Percentiles rank a stretch among this genome's conserved stretches.
Evolutionary conservation across 1,140 invertebrate species (phyloP).

Genomic region (Mycetomoellerius zeteki): DNA sequence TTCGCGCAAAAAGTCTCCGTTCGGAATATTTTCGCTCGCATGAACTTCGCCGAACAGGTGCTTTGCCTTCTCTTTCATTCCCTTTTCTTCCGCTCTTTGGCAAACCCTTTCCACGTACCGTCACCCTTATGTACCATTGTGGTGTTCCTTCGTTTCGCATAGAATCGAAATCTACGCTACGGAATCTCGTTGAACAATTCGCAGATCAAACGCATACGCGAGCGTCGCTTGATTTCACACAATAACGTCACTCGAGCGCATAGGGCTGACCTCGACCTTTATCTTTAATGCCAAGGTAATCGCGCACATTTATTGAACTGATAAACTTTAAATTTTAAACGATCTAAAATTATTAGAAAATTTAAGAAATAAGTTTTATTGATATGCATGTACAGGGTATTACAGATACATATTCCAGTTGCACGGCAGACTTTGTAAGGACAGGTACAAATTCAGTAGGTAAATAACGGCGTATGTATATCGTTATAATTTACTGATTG

Average conservation of each 20-base stretch:
- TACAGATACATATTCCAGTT: not conserved
- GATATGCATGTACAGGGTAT: not conserved
- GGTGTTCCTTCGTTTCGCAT: constrained; percentile 37
- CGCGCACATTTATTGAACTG: not conserved
- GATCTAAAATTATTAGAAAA: too few species aligned
- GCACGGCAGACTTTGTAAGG: too few species aligned
- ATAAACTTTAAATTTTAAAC: not conserved
- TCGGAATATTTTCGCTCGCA: constrained; percentile 56
- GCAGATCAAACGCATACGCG: constrained; percentile 79
- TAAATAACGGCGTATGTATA: too few species aligned
- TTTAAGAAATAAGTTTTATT: not conserved
- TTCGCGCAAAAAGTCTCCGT: constrained; percentile 36
- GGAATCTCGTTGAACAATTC: constrained; percentile 75
- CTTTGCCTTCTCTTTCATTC: constrained; percentile 29
- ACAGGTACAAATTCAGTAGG: too few species aligned
- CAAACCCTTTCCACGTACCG: constrained; percentile 37
- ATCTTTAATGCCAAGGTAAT: constrained; percentile 33
- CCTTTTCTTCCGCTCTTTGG: not conserved
- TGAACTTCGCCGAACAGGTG: constrained; percentile 30
- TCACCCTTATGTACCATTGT: constrained; percentile 19
- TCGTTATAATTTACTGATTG: too few species aligned
- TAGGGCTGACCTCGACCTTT: constrained; percentile 23
- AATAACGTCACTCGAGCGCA: constrained; percentile 54
- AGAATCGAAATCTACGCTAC: constrained; percentile 47
- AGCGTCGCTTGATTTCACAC: constrained; percentile 76